Base-by-base conservation (phyloP, 2,888 invertebrate species). In the Ichneumoninae sp. region DNA sequence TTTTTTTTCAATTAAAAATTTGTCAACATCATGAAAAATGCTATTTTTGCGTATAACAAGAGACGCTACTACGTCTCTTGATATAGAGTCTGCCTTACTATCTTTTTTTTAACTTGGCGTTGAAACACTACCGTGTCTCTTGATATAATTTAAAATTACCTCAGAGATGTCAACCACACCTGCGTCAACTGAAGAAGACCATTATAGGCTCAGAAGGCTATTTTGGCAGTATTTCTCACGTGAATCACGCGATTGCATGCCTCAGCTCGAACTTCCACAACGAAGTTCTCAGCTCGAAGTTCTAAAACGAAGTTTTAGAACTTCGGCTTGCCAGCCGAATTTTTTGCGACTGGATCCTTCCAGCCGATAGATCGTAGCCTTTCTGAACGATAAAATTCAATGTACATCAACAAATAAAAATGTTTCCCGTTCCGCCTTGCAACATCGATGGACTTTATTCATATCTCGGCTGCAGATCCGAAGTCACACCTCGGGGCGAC, bases 401-500 rank as follows among this genome's bases (percentile, higher is more conserved):
- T 22, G 26, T 26, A 8, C 22, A 57, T 57, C 1, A 26, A 26
- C 57, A 26, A 10, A 57, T 26, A 63, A 63, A 63, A 63, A 63
- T 33, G 36, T 63, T n/a, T n/a, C 33, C 36, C 63, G 63, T 33
- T 63, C 19, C 7, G 26, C 33, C n/a, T 6, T n/a, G 33, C 6
- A 26, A 10, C 30, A 33, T 52, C 16, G 33, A 70, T 54, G 19
- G 19, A 52, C 0, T 22, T 33, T 54, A 79, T 68, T 69, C 68
- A 54, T 83, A 69, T 69, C 63, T 70, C 60, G 71, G 44, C 33
- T 33, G 36, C 65, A 30, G 63, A 74, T 50, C 60, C 73, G n/a
- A 85, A 85, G 78, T 85, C 81, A 85, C 84, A 82, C 82, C 78
- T 82, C 78, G 71, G 69, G 68, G 36, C 63, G 66, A 75, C 73